Percentiles rank a stretch among this genome's conserved stretches.
Conservation (phyloP, 92 coral and sea anemone genomes). For the Zoanthus sansibaricus region DNA sequence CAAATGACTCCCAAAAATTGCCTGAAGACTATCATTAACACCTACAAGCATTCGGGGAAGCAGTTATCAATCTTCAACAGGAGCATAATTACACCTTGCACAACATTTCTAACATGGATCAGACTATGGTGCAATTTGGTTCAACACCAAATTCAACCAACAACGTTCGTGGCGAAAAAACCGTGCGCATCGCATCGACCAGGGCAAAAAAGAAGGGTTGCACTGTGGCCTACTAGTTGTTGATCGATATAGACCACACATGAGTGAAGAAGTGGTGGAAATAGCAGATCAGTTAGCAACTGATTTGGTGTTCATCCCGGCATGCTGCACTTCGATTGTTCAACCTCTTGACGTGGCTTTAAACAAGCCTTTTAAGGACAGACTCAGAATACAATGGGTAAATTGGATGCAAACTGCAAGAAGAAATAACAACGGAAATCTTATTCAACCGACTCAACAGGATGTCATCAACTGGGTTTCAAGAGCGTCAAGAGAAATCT, state of each 20-base stretch:
- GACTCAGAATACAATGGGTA: background rate
- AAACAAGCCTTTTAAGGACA: constrained; percentile 1
- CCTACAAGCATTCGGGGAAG: background rate
- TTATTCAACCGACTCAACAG: constrained; percentile 17
- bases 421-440: constrained; percentile 17
- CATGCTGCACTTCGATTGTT: background rate
- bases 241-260: constrained; percentile 11
- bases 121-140: constrained; percentile 16
- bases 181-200: constrained; percentile 10
- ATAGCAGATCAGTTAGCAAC: constrained; percentile 10
- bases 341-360: background rate
- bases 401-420: constrained; percentile 9
- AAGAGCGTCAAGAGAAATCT: too few species aligned
- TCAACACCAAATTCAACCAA: background rate
- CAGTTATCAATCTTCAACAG: constrained; percentile 9
- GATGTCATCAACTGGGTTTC: constrained; percentile 35
- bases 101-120: constrained; percentile 26
- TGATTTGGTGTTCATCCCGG: constrained; percentile 14
- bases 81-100: constrained; percentile 11
- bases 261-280: background rate
- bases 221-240: constrained; percentile 8
- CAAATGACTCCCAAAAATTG: constrained; percentile 12
- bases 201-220: background rate
- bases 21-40: constrained; percentile 23
- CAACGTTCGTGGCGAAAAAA: constrained; percentile 23